Conservation (phyloP, 2,888 invertebrate species). For the Dromius quadrimaculatus region DNA sequence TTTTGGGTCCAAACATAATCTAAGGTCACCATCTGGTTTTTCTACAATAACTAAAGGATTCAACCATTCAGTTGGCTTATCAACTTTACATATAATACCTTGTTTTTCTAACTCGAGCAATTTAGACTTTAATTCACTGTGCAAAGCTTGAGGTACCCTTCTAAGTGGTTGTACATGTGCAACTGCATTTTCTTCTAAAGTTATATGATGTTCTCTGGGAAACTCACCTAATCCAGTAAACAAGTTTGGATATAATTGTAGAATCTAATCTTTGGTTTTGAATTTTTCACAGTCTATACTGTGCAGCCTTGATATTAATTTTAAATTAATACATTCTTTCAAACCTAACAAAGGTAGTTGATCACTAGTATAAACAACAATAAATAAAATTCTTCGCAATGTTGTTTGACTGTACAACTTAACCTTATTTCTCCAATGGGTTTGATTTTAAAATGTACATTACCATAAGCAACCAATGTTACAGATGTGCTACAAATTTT, state of each 20-base stretch:
- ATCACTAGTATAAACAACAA: not conserved
- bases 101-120: not conserved
- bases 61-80: not conserved
- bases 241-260: conserved; percentile 46
- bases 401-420: not conserved
- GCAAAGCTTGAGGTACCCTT: conserved; percentile 46
- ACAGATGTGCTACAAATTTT: not conserved
- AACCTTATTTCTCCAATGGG: not conserved
- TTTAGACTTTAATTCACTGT: not conserved
- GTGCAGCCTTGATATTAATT: not conserved
- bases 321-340: not conserved
- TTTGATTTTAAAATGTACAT: not conserved
- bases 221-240: conserved; percentile 52
- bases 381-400: not conserved
- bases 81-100: not conserved
- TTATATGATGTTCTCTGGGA: not conserved
- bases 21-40: not conserved
- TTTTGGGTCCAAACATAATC: conserved; percentile 19
- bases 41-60: conserved; percentile 15
- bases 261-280: not conserved
- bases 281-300: not conserved
- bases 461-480: conserved; percentile 17
- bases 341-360: not conserved
- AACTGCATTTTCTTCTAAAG: conserved; percentile 24
- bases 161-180: conserved; percentile 45